Evolutionary conservation across 2,888 invertebrate genomes (phyloP).

Genomic region (Luffia ferchaultella): DNA sequence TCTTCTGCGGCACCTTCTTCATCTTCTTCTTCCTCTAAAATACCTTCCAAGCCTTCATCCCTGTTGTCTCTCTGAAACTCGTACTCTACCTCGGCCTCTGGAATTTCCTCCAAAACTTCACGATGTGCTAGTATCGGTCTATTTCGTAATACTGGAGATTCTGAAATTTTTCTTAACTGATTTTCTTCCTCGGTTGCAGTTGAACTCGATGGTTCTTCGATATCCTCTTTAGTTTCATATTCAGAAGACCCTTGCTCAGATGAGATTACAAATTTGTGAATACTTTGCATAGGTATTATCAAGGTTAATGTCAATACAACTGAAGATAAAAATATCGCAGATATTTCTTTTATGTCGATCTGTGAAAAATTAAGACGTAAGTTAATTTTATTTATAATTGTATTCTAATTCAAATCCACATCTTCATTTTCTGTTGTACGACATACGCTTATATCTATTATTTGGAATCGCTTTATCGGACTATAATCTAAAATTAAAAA

Average conservation of each 20-base stretch:
- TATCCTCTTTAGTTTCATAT: slow-evolving; percentile 15
- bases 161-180: slow-evolving; percentile 18
- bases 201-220: slow-evolving; percentile 15
- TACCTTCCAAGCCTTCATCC: slow-evolving; percentile 42
- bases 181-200: slow-evolving; percentile 21
- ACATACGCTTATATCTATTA: no score
- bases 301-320: slow-evolving; percentile 67
- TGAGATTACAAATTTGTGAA: slow-evolving; percentile 33
- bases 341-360: slow-evolving; percentile 66
- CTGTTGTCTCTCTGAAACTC: slow-evolving; percentile 39
- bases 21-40: slow-evolving; percentile 52
- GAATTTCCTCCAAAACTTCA: slow-evolving; percentile 54
- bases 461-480: no score
- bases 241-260: slow-evolving; percentile 2
- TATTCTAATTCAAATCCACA: no score
- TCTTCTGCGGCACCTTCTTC: slow-evolving; percentile 30
- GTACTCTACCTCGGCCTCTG: slow-evolving; percentile 48
- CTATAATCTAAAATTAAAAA: no score
- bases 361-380: slow-evolving; percentile 28
- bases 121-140: slow-evolving; percentile 44
- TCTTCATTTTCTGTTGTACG: no score
- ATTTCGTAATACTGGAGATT: slow-evolving; percentile 24
- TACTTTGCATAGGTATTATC: slow-evolving; percentile 70
- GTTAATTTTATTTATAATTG: no score
- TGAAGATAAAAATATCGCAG: slow-evolving; percentile 57